Evolutionary conservation across 2,888 invertebrate genomes (phyloP), one percentile per base, ranked within the genome.

Genomic region (Atethmia centrago): DNA sequence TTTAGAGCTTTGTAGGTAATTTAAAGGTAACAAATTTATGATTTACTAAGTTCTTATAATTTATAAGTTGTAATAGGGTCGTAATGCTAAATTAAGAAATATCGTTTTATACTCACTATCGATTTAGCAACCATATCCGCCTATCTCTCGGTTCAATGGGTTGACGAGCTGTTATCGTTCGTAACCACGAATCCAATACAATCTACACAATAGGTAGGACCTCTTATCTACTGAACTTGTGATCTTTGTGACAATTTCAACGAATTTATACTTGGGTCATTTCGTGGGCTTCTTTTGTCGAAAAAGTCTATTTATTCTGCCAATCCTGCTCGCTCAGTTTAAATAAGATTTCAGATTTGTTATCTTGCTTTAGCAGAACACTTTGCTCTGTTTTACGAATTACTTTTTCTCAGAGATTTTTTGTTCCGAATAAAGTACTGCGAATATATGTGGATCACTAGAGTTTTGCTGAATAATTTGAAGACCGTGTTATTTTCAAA

Each of bases 101-200:
- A 68, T 62, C 28, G 25, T 56, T 59, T 49, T 55, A 47, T 69
- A 59, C 14, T 45, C 51, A 63, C 47, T 63, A 62, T 67, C 36
- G 74, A 74, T 87, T 87, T 82, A 74, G 82, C 77, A 84, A 84
- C 74, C 58, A 75, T 77, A 77, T 85, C 76, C 71, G 66, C n/a
- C 53, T 77, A 83, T 79, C 73, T 74, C 59, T 31, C 66, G 53
- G 80, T 85, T 83, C 84, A 92, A 76, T 90, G 87, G 91, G 93
- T 91, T 88, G 88, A 88, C 87, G 88, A 67, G 86, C 89, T 84
- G 85, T 93, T 94, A 94, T 94, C 94, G 36, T 53, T 14, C 51
- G 51, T 61, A 64, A 72, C 75, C 81, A 91, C 87, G 87, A 89
- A 90, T 90, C 87, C 88, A 88, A 88, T 88, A 87, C 65, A 82